Conservation (phyloP, 2,888 invertebrate species). For the Drosophila subsilvestris region DNA sequence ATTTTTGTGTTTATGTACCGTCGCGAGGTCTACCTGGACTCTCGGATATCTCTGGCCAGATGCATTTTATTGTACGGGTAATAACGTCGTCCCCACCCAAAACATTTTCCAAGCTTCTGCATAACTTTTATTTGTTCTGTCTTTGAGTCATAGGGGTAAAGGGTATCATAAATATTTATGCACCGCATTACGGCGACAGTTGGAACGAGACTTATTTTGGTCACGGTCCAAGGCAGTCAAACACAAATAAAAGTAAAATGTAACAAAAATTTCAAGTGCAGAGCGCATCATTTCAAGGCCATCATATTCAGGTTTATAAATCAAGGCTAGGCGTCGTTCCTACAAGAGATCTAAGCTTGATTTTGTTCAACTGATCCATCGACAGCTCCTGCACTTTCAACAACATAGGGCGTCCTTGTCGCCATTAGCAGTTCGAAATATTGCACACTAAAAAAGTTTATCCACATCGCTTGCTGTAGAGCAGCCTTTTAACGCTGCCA, state of each 20-base stretch:
- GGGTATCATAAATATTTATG: slow-evolving; percentile 64
- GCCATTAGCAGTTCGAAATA: not conserved
- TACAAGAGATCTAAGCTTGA: slow-evolving; percentile 9
- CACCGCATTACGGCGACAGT: slow-evolving; percentile 53
- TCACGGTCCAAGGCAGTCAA: slow-evolving; percentile 33
- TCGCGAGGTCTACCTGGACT: slow-evolving; percentile 27
- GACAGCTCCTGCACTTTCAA: not conserved
- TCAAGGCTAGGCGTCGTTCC: not conserved
- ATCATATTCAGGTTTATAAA: no score
- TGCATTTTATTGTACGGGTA: slow-evolving; percentile 44
- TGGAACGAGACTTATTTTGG: slow-evolving; percentile 38
- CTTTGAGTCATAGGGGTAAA: slow-evolving; percentile 39
- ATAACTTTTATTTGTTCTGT: slow-evolving; percentile 50
- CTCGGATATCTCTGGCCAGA: slow-evolving; percentile 11
- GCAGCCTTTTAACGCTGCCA: slow-evolving; percentile 40
- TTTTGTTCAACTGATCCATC: not conserved
- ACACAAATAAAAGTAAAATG: slow-evolving; percentile 9
- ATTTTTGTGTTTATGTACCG: slow-evolving; percentile 49
- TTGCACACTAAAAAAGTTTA: not conserved
- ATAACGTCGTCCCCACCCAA: not conserved
- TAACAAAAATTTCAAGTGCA: slow-evolving; percentile 34
- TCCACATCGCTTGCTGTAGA: not conserved
- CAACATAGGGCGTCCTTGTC: slow-evolving; percentile 17
- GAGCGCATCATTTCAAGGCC: not conserved
- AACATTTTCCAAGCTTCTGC: slow-evolving; percentile 2